Evolutionary conservation across 2,797 vertebrate genomes (phyloP).

Genomic region (Phoeniculus purpureus): DNA sequence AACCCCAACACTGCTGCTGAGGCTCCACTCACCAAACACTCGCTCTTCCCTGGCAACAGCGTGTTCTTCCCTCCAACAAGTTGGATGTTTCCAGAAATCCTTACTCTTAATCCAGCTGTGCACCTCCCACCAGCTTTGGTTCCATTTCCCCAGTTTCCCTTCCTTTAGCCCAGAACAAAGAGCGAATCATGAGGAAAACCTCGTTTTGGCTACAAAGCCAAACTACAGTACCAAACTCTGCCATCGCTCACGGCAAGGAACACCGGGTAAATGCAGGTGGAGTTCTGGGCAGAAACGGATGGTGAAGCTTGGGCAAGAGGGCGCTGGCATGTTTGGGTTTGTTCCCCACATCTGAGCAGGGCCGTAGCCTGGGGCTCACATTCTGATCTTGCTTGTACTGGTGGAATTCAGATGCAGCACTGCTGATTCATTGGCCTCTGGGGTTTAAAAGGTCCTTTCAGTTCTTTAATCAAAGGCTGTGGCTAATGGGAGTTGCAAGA

Average conservation of each 20-base stretch:
- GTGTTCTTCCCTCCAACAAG: neutral
- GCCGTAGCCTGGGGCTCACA: constrained; percentile 21
- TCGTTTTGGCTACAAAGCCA: neutral
- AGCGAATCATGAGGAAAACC: neutral
- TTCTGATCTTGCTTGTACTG: constrained; percentile 19
- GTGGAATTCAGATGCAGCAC: neutral
- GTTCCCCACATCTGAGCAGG: constrained; percentile 46
- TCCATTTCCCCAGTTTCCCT: neutral
- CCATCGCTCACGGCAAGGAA: neutral
- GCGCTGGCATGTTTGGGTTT: neutral
- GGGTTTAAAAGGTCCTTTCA: neutral
- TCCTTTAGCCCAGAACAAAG: neutral
- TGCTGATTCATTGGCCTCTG: constrained; percentile 28
- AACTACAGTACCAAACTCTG: neutral
- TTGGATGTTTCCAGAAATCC: neutral
- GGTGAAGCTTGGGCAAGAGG: neutral
- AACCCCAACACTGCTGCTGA: fast-evolving
- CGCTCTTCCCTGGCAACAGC: neutral
- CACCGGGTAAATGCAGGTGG: neutral
- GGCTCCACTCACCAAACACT: neutral
- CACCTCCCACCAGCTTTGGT: neutral
- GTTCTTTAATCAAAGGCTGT: neutral
- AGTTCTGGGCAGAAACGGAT: neutral
- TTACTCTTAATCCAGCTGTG: neutral
- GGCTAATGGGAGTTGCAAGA: neutral